These are phyloP conservation scores for Excalfactoria chinensis DNA, from an alignment of 2,113 vertebrate genomes.

Conservation along the genomic window DNA sequence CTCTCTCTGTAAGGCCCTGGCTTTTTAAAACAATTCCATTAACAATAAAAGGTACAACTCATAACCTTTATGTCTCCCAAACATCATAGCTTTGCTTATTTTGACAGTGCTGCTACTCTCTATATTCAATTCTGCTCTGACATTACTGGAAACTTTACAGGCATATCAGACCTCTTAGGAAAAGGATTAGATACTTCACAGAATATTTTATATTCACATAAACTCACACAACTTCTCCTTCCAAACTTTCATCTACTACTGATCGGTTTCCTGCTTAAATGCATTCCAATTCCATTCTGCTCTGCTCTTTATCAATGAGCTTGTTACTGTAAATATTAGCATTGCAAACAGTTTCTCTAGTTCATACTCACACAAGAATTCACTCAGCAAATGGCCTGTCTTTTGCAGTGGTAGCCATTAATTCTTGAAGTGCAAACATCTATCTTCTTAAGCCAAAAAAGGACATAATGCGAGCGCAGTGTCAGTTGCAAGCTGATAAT, in stretches of 20 bases:
- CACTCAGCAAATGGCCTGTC: constrained; percentile 13
- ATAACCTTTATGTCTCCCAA: not conserved
- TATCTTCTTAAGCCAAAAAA: constrained; percentile 38
- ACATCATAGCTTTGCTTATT: not conserved
- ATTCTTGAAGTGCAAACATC: not conserved
- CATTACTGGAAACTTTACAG: not conserved
- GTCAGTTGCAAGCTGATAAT: not conserved
- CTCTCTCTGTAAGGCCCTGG: not conserved
- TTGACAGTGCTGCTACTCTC: not conserved
- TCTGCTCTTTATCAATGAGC: constrained; percentile 39
- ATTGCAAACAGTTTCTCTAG: constrained; percentile 11
- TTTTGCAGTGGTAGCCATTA: constrained; percentile 3
- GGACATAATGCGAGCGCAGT: not conserved
- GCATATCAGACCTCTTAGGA: not conserved
- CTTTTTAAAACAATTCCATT: not conserved
- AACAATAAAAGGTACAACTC: not conserved
- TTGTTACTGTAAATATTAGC: constrained; percentile 24
- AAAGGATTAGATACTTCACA: not conserved
- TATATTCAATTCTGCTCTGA: not conserved
- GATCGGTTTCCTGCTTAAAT: constrained; percentile 16
- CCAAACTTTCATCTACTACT: not conserved
- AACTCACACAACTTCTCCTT: not conserved
- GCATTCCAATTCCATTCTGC: not conserved
- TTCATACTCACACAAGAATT: not conserved
- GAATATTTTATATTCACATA: not conserved